phyloP scores from a whole-genome alignment of 1,140 invertebrate genomes.

The Pseudachorutes palmiensis region DNA sequence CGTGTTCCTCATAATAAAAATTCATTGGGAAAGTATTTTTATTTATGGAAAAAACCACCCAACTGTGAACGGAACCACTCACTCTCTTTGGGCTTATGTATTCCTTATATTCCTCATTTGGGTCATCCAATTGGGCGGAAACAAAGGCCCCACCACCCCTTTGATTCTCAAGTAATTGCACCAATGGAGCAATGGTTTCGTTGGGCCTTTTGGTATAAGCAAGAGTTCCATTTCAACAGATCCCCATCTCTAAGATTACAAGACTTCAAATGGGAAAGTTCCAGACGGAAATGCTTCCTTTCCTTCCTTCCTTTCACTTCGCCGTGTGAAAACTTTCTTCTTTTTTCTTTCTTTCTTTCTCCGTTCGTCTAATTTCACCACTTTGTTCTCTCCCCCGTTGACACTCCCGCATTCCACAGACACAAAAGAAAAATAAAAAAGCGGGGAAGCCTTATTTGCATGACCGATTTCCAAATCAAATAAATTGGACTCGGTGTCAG shows the following conservation, averaged over 20 bases:
- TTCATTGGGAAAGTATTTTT: constrained; percentile 36
- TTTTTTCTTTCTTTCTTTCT: constrained; percentile 5
- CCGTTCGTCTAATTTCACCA: constrained; percentile 27
- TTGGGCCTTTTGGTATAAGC: too few species aligned
- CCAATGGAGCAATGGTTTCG: too few species aligned
- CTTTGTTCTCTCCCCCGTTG: constrained; percentile 13
- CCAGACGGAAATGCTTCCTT: constrained; percentile 1
- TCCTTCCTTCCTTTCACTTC: background rate
- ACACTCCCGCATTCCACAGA: constrained; percentile 15
- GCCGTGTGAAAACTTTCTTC: constrained; percentile 5
- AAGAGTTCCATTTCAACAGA: too few species aligned
- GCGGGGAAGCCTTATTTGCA: constrained; percentile 25
- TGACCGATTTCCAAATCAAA: constrained; percentile 33
- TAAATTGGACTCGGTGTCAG: constrained; percentile 19
- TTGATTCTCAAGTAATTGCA: too few species aligned
- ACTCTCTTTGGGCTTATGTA: too few species aligned
- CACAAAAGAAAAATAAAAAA: constrained; percentile 2
- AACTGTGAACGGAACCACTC: constrained; percentile 37
- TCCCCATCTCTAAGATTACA: too few species aligned
- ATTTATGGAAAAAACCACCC: constrained; percentile 36
- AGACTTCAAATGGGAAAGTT: background rate
- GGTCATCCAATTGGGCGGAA: too few species aligned
- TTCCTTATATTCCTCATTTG: too few species aligned
- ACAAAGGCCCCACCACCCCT: too few species aligned
- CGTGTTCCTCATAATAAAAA: constrained; percentile 37